Evolutionary conservation across 1,140 invertebrate genomes (phyloP).

Genomic region (Aphis craccivora): DNA sequence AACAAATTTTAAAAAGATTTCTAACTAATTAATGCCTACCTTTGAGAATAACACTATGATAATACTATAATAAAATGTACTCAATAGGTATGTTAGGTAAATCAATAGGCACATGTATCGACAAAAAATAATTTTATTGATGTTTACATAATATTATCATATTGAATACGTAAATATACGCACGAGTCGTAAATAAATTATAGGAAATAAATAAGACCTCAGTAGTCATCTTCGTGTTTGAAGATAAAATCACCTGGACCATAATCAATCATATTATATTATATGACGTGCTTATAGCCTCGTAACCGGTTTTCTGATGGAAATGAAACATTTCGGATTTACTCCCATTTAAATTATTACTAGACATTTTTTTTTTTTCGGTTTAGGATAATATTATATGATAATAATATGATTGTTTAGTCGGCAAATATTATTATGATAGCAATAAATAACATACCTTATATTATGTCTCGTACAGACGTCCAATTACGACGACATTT

Average conservation of each 20-base stretch:
- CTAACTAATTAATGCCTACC: not conserved
- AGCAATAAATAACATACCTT: not conserved
- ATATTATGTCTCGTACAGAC: not conserved
- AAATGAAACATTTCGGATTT: conserved; percentile 31
- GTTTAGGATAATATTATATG: not conserved
- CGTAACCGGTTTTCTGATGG: conserved; percentile 31
- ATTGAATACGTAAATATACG: not conserved
- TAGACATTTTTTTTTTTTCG: conserved; percentile 27
- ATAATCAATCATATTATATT: conserved; percentile 43
- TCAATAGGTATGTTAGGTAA: not conserved
- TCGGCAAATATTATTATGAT: not conserved
- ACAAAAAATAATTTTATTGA: not conserved
- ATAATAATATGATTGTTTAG: not conserved
- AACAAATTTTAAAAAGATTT: not conserved
- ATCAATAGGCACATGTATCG: not conserved
- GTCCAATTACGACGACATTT: conserved; percentile 22
- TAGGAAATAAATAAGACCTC: conserved; percentile 48
- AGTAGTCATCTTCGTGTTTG: conserved; percentile 15
- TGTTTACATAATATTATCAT: conserved; percentile 21
- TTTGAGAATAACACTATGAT: not conserved
- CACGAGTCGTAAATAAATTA: conserved; percentile 36
- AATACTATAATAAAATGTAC: no score
- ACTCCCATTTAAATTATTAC: conserved; percentile 28
- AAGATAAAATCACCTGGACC: conserved; percentile 38
- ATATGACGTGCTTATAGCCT: not conserved